phyloP scores from a whole-genome alignment of 2,888 invertebrate species.

The Chymomyza amoena region DNA sequence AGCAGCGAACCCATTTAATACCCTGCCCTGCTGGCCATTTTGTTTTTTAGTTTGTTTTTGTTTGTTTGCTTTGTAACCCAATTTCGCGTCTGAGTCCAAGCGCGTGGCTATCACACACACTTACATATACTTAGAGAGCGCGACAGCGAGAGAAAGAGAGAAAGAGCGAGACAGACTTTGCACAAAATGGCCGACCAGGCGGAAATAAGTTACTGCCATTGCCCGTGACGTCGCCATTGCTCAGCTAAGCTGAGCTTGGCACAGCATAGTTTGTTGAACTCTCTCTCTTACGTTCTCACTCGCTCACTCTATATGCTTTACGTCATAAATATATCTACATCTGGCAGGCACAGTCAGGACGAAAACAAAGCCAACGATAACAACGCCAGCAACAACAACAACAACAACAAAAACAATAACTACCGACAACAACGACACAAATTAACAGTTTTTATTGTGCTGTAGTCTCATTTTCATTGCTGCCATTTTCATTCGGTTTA shows the following conservation, averaged over 20 bases:
- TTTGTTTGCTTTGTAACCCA: slow-evolving; percentile 61
- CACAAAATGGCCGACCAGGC: slow-evolving; percentile 50
- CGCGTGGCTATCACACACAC: slow-evolving; percentile 20
- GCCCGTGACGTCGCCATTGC: not conserved
- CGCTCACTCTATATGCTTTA: too few species aligned
- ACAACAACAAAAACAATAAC: too few species aligned
- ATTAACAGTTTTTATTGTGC: not conserved
- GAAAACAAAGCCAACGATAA: too few species aligned
- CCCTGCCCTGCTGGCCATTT: slow-evolving; percentile 2
- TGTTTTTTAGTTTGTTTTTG: slow-evolving; percentile 23
- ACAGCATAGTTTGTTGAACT: not conserved
- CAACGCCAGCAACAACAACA: too few species aligned
- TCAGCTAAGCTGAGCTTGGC: not conserved
- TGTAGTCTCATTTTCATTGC: not conserved
- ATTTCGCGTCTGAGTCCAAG: slow-evolving; percentile 40
- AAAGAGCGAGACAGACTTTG: slow-evolving; percentile 13
- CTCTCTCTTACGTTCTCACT: too few species aligned
- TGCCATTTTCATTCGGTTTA: not conserved
- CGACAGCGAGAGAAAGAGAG: not conserved
- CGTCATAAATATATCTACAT: too few species aligned
- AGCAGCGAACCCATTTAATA: too few species aligned
- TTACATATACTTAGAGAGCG: slow-evolving; percentile 10
- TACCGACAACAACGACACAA: too few species aligned
- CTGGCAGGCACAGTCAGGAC: too few species aligned
- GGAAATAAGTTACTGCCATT: slow-evolving; percentile 36